phyloP scores from a whole-genome alignment of 2,113 vertebrate species.

The Deroptyus accipitrinus region DNA sequence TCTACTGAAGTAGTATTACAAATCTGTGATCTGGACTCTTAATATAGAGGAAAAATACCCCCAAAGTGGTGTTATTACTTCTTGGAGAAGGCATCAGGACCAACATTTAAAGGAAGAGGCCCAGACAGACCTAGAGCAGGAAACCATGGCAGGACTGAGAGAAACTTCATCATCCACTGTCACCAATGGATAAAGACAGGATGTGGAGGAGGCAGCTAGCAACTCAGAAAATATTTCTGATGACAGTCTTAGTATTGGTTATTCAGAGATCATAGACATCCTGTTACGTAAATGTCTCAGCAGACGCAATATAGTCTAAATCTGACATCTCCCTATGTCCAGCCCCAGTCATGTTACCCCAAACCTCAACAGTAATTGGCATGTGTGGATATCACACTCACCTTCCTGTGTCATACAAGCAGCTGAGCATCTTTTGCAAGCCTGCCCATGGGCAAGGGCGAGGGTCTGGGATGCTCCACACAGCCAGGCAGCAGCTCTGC shows the following conservation, averaged over 20 bases:
- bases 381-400: not conserved
- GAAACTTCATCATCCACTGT: not conserved
- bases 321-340: fast-evolving
- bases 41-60: not conserved
- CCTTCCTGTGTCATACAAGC: not conserved
- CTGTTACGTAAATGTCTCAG: not conserved
- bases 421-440: not conserved
- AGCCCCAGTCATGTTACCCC: fast-evolving
- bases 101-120: not conserved
- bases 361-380: not conserved
- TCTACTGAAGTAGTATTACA: not conserved
- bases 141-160: not conserved
- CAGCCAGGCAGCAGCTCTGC: not conserved
- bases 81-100: not conserved
- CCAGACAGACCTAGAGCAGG: not conserved
- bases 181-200: not conserved
- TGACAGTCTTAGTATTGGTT: not conserved
- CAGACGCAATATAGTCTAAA: not conserved
- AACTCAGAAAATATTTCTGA: not conserved
- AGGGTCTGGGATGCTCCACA: not conserved
- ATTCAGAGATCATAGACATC: not conserved
- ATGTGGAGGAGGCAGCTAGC: not conserved
- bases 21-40: not conserved
- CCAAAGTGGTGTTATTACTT: not conserved
- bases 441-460: not conserved